A percentile compares a stretch with the other conserved stretches of the same genome.
These are phyloP conservation scores for Brachionus asplanchnoidis DNA, from an alignment of 1,140 invertebrate species.

Conservation along the genomic window DNA sequence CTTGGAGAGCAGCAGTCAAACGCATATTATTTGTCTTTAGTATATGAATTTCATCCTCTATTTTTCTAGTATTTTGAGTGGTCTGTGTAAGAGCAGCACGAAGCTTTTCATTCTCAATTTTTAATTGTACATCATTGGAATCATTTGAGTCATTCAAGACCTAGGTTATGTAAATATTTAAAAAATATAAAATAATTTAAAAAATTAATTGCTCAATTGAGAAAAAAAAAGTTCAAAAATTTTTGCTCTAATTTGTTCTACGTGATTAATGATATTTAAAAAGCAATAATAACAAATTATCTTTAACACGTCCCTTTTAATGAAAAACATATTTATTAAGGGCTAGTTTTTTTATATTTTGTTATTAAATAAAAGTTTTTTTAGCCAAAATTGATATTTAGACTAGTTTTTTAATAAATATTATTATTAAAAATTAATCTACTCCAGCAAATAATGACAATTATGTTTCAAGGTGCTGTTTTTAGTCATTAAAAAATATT, in stretches of 20 bases:
- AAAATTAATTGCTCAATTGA: neutral
- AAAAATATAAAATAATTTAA: neutral
- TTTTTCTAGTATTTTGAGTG: conserved; percentile 89
- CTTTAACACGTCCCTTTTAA: neutral
- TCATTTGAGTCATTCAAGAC: conserved; percentile 41
- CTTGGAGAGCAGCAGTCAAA: conserved; percentile 87
- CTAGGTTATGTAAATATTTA: conserved; percentile 35
- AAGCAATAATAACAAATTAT: neutral
- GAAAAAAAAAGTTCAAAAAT: neutral
- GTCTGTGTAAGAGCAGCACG: conserved; percentile 62
- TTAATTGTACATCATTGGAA: neutral
- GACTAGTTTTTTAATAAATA: too few species aligned
- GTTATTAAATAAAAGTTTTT: too few species aligned
- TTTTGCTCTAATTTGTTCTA: neutral
- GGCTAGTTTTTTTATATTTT: neutral
- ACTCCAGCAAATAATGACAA: neutral
- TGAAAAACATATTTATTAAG: neutral
- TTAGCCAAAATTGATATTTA: too few species aligned
- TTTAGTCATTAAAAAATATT: too few species aligned
- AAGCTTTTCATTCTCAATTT: conserved; percentile 35
- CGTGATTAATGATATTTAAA: neutral
- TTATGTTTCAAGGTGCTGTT: too few species aligned
- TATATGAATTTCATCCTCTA: conserved; percentile 91
- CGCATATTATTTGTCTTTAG: conserved; percentile 91
- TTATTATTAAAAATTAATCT: neutral